phyloP scores from a whole-genome alignment of 2,797 vertebrate species.

The Artibeus lituratus region DNA sequence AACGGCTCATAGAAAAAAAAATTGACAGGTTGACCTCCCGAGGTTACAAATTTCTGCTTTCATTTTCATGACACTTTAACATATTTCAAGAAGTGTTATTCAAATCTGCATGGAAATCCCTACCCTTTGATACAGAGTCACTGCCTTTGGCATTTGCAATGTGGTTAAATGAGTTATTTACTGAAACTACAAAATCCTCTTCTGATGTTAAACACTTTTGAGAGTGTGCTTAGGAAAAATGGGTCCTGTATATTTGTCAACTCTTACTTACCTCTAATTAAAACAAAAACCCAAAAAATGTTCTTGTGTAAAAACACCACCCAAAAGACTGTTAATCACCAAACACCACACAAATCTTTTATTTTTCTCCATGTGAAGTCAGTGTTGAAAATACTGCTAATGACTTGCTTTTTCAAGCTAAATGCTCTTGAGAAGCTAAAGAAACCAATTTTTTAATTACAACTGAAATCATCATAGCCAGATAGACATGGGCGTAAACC shows the following conservation, averaged over 20 bases:
- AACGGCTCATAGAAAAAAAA: background rate
- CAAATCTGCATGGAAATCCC: conserved; percentile 26
- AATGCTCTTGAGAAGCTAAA: background rate
- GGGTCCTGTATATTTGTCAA: background rate
- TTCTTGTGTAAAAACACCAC: background rate
- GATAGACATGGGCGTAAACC: background rate
- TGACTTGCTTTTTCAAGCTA: background rate
- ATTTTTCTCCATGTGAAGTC: background rate
- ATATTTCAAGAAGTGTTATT: background rate
- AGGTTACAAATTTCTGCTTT: conserved; percentile 39
- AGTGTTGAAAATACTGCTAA: background rate
- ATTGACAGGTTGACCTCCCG: background rate
- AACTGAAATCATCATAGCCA: background rate
- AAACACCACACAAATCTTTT: background rate
- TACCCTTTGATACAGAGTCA: conserved; percentile 13
- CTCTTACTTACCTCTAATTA: background rate
- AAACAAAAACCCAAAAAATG: background rate
- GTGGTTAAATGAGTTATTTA: conserved; percentile 41
- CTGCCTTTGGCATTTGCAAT: conserved; percentile 39
- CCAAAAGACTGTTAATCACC: background rate
- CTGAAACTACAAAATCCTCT: conserved; percentile 42
- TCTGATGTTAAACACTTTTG: conserved; percentile 18
- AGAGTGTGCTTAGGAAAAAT: background rate
- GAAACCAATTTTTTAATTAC: background rate
- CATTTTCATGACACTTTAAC: conserved; percentile 5